phyloP scores from a whole-genome alignment of 2,113 vertebrate species.

The Dendrocopos noguchii region DNA sequence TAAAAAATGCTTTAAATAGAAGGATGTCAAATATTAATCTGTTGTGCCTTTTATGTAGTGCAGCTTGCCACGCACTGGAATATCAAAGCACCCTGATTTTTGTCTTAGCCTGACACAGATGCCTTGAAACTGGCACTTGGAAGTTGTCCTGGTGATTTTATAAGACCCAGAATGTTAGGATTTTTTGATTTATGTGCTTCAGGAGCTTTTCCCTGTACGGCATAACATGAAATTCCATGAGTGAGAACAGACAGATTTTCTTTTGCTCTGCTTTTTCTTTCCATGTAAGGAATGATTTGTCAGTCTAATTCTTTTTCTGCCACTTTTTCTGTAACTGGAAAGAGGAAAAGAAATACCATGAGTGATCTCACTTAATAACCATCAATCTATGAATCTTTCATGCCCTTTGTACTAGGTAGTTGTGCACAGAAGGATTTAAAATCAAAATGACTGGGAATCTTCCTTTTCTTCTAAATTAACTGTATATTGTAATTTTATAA shows the following conservation, averaged over 20 bases:
- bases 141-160: conserved; percentile 1
- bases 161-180: not conserved
- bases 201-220: not conserved
- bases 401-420: not conserved
- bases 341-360: not conserved
- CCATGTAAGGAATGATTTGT: conserved; percentile 8
- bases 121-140: not conserved
- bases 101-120: not conserved
- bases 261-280: conserved; percentile 27
- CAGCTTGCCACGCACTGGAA: not conserved
- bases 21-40: not conserved
- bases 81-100: not conserved
- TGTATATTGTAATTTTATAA: conserved; percentile 14
- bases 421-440: not conserved
- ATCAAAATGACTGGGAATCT: not conserved
- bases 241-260: not conserved
- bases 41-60: not conserved
- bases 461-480: conserved; percentile 31
- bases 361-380: not conserved
- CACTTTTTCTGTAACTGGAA: not conserved
- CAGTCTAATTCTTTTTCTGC: not conserved
- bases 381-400: not conserved
- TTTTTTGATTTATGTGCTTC: conserved; percentile 11
- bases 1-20: not conserved
- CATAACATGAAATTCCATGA: not conserved